Conservation (phyloP, 2,797 vertebrate genomes). For the Cirrhinus mrigala region DNA sequence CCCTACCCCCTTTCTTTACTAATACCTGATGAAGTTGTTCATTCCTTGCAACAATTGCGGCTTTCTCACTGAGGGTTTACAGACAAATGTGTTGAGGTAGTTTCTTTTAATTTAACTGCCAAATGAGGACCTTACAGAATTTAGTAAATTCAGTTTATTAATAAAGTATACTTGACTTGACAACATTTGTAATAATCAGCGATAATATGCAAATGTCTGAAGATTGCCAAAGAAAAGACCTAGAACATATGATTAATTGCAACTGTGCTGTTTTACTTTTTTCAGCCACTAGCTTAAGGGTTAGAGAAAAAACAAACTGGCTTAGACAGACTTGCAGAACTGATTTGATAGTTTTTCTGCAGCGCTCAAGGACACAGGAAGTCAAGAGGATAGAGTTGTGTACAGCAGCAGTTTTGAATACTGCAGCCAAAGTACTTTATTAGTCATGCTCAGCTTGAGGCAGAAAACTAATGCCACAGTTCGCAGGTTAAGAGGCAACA, state of each 20-base stretch:
- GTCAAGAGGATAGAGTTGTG: constrained; percentile 40
- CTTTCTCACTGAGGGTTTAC: too few species aligned
- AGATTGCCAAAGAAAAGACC: neutral
- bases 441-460: constrained; percentile 14
- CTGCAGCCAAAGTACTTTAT: constrained; percentile 1
- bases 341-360: constrained; percentile 36
- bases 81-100: too few species aligned
- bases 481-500: neutral
- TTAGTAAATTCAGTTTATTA: neutral
- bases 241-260: neutral
- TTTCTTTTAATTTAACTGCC: neutral
- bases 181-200: neutral
- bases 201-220: neutral
- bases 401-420: constrained; percentile 14
- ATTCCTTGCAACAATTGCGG: too few species aligned
- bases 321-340: neutral
- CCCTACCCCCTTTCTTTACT: too few species aligned
- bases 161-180: neutral
- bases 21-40: too few species aligned
- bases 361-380: constrained; percentile 51
- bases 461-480: constrained; percentile 44
- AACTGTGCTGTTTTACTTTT: neutral
- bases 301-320: neutral
- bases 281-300: neutral
- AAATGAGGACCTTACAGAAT: neutral